Base-by-base conservation (phyloP, 2,888 invertebrate species). In the Limnephilus auricula region DNA sequence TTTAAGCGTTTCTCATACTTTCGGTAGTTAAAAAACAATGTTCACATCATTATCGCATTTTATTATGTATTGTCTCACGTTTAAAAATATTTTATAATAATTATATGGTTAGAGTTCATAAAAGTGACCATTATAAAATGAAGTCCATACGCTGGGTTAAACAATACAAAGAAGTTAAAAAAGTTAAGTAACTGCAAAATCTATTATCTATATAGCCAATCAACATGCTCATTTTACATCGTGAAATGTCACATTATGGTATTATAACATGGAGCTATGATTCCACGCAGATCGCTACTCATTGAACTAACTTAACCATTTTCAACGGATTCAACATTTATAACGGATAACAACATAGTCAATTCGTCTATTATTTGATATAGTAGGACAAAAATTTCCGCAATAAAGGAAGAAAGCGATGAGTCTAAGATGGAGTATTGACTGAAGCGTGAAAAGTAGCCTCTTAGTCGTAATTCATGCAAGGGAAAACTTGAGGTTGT, bases 51-150 rank as follows among this genome's bases (percentile, higher is more conserved):
- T 9, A 25, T 65, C n/a, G 65, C 25, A 65, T n/a, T 65, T 65
- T 25, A 25, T 65, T 25, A n/a, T 25, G 65, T 9, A 65, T 65
- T 65, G n/a, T 25, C 25, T 65, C 65, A 65, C n/a, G 65, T 25
- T 25, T 65, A n/a, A 25, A 65, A 65, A 65, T 65, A 65, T n/a
- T 25, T 50, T 6, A 65, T 65, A 65, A 65, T 65, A 90, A 90
- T 90, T 87, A 90, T 82, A 37, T 65, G 80, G 91, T 88, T 79
- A 90, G 79, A 91, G 87, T 87, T 87, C 90, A 90, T 32, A 25
- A 79, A 85, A 32, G 45, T 45, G 37, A 86, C 82, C 85, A 87
- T 25, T 65, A 65, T 25, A 18, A 65, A 65, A 25, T 25, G 18
- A 25, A 65, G 65, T 91, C 40, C 84, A 86, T 85, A 91, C 37